Percentiles rank a stretch among this genome's conserved stretches.
Conservation (phyloP, 1,140 invertebrate genomes). For the Anastrepha ludens region DNA sequence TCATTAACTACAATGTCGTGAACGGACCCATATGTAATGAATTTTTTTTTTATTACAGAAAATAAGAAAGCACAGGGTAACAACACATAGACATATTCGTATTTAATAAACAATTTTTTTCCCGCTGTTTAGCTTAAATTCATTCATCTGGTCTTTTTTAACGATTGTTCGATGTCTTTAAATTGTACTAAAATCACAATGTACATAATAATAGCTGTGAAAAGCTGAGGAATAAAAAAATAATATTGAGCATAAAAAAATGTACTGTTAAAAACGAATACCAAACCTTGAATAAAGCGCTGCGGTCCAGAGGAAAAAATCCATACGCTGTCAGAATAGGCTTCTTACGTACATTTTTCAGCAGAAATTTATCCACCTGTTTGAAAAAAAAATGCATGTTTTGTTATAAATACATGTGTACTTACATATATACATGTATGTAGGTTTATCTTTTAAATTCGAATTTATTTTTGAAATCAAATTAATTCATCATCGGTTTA, state of each 20-base stretch:
- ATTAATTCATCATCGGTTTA: too few relatives aligned
- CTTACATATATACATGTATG: too few relatives aligned
- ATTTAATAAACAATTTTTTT: too few relatives aligned
- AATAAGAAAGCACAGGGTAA: too few relatives aligned
- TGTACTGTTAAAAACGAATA: neutral
- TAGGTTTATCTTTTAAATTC: too few relatives aligned
- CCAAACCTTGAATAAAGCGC: constrained; percentile 68
- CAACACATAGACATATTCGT: too few relatives aligned
- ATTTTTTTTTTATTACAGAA: too few relatives aligned
- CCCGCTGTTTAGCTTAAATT: too few relatives aligned
- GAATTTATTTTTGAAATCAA: too few relatives aligned
- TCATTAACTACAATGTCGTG: too few relatives aligned
- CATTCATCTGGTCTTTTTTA: constrained; percentile 54
- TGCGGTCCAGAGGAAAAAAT: constrained; percentile 68
- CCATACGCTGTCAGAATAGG: constrained; percentile 70
- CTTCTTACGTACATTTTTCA: constrained; percentile 68
- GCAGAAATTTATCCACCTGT: constrained; percentile 69
- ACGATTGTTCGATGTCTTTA: constrained; percentile 69
- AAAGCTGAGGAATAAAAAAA: constrained; percentile 60
- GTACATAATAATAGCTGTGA: constrained; percentile 70
- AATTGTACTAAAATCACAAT: constrained; percentile 71
- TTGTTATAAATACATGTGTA: constrained; percentile 16
- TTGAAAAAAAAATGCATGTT: neutral
- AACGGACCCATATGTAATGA: too few relatives aligned
- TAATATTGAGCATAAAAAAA: neutral